phyloP scores from a whole-genome alignment of 2,797 vertebrate species.

The Emys orbicularis region DNA sequence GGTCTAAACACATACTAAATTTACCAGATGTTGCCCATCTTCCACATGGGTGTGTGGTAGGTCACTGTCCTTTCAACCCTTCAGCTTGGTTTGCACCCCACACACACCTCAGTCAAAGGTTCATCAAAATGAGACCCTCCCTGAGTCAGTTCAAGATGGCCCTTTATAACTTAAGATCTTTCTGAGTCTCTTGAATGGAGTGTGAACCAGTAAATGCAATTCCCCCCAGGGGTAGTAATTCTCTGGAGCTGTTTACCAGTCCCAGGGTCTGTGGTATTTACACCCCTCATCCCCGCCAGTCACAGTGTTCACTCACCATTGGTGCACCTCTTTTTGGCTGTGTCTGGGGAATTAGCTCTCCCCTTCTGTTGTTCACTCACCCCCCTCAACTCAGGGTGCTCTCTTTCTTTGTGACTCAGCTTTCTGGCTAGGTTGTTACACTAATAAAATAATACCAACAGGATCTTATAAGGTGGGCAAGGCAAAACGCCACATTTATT shows the following conservation, averaged over 20 bases:
- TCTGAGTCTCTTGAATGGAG: not conserved
- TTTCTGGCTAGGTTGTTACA: not conserved
- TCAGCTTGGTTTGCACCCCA: not conserved
- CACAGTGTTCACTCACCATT: not conserved
- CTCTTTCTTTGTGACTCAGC: not conserved
- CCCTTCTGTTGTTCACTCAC: not conserved
- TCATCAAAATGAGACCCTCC: not conserved
- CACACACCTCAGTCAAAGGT: too few relatives aligned
- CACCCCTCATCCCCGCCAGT: accelerated
- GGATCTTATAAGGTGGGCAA: too few relatives aligned
- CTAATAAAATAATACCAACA: too few relatives aligned
- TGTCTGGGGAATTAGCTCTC: not conserved
- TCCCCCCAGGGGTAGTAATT: not conserved
- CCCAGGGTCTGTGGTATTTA: not conserved
- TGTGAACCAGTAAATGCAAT: not conserved
- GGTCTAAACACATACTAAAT: not conserved
- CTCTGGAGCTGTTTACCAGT: not conserved
- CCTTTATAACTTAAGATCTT: not conserved
- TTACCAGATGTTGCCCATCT: not conserved
- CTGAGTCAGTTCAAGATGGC: not conserved
- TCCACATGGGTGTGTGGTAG: not conserved
- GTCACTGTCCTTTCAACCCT: not conserved
- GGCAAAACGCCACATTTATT: too few relatives aligned
- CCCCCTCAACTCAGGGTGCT: not conserved
- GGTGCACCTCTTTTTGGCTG: not conserved